phyloP scores from a whole-genome alignment of 1,140 invertebrate genomes.

The Cylas formicarius region DNA sequence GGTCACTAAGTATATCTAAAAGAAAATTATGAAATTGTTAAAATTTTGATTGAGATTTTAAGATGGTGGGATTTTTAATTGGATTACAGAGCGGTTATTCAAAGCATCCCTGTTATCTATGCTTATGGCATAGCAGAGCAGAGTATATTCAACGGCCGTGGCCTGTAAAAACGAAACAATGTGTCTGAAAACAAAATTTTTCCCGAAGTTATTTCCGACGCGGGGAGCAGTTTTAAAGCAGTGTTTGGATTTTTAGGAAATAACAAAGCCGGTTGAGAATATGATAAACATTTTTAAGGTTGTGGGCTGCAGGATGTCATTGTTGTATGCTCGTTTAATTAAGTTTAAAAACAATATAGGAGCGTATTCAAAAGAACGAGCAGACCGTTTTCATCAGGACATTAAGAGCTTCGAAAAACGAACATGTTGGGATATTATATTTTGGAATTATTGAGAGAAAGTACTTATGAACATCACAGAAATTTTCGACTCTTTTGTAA shows the following conservation, averaged over 20 bases:
- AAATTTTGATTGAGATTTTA: conserved; percentile 18
- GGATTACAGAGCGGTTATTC: no score
- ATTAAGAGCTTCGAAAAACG: conserved; percentile 29
- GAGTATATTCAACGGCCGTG: no score
- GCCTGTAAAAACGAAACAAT: conserved; percentile 7
- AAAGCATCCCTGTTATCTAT: no score
- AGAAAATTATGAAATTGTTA: conserved; percentile 21
- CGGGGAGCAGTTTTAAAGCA: conserved; percentile 6
- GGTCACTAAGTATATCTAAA: conserved; percentile 18
- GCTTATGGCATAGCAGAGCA: no score
- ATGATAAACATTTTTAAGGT: conserved; percentile 25
- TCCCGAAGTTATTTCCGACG: background rate
- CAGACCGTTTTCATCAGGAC: conserved; percentile 39
- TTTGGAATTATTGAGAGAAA: conserved; percentile 25
- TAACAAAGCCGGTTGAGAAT: conserved; percentile 21
- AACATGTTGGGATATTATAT: conserved; percentile 35
- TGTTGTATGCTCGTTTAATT: conserved; percentile 39
- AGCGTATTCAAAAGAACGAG: conserved; percentile 31
- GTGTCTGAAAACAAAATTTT: conserved; percentile 3
- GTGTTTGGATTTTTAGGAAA: conserved; percentile 27
- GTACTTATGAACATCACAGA: conserved; percentile 9
- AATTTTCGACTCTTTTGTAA: conserved; percentile 13
- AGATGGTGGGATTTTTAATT: conserved; percentile 23
- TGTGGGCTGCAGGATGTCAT: conserved; percentile 33
- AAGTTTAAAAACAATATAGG: conserved; percentile 38